Percentiles rank a stretch among this genome's conserved stretches.
Evolutionary conservation across 2,888 invertebrate genomes (phyloP).

Genomic region (Archips xylosteana): DNA sequence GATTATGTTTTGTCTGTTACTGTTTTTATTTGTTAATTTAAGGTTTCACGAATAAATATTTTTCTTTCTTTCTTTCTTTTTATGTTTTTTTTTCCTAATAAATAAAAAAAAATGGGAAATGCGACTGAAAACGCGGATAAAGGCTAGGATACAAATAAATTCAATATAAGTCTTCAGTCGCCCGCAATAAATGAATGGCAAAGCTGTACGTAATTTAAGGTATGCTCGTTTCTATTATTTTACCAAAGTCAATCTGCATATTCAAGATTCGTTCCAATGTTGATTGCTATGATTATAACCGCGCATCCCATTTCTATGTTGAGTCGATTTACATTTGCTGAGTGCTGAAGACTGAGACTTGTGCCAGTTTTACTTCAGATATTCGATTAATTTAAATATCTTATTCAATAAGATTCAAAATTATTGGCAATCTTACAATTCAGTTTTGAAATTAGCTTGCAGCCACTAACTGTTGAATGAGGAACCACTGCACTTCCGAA

Average conservation of each 20-base stretch:
- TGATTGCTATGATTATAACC: conserved; percentile 37
- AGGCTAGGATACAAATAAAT: too few relatives aligned
- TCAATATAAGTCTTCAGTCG: background rate
- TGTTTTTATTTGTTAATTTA: too few relatives aligned
- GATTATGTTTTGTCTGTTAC: too few relatives aligned
- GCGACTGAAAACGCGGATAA: too few relatives aligned
- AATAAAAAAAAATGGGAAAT: too few relatives aligned
- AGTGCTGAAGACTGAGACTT: conserved; percentile 24
- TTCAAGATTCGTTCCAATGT: conserved; percentile 41
- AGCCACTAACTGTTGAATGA: too few relatives aligned
- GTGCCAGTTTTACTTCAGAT: conserved; percentile 16
- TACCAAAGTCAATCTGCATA: conserved; percentile 38
- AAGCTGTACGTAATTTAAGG: conserved; percentile 27
- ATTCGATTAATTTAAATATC: conserved; percentile 9
- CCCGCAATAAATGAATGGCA: conserved; percentile 14
- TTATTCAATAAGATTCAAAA: background rate
- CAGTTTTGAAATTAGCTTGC: background rate
- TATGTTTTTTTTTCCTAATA: too few relatives aligned
- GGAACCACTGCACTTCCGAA: too few relatives aligned
- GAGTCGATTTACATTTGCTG: conserved; percentile 28
- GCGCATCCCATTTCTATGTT: conserved; percentile 24
- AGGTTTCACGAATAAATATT: too few relatives aligned
- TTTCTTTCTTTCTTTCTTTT: too few relatives aligned
- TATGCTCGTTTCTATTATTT: conserved; percentile 35
- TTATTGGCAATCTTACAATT: background rate